Percentiles rank a stretch among this genome's conserved stretches.
Conservation (phyloP, 2,797 vertebrate species). For the Craterocephalus amniculus region DNA sequence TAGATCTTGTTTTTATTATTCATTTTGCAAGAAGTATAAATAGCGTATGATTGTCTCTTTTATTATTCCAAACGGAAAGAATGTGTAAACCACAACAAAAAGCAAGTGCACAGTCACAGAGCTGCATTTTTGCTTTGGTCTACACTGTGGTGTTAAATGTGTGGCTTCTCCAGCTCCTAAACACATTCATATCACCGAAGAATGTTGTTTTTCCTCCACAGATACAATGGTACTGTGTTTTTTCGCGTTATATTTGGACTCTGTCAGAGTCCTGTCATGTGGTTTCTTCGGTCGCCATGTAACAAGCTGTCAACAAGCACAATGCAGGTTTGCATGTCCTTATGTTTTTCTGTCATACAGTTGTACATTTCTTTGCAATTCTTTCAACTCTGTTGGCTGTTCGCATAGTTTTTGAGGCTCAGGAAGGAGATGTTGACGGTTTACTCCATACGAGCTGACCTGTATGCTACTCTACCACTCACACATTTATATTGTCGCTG, state of each 20-base stretch:
- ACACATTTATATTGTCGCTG: neutral
- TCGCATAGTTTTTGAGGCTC: neutral
- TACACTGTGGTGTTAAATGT: conserved; percentile 72
- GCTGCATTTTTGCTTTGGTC: conserved; percentile 66
- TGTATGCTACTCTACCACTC: neutral
- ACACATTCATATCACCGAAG: conserved; percentile 74
- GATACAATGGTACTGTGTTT: conserved; percentile 69
- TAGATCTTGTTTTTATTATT: conserved; percentile 69
- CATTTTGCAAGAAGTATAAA: conserved; percentile 62
- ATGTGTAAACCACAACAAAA: conserved; percentile 71
- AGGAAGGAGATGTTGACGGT: neutral
- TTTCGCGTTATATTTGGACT: conserved; percentile 65
- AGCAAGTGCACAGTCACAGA: conserved; percentile 43
- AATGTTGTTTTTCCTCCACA: conserved; percentile 73
- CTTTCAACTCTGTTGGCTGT: conserved; percentile 12
- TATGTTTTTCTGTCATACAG: conserved; percentile 12
- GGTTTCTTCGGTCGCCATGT: conserved; percentile 55
- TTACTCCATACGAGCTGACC: neutral
- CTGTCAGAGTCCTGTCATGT: conserved; percentile 54
- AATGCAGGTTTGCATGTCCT: conserved; percentile 36
- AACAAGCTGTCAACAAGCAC: conserved; percentile 54
- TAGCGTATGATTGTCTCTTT: conserved; percentile 54
- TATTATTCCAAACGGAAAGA: conserved; percentile 50
- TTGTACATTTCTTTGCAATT: conserved; percentile 18
- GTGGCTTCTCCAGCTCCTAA: conserved; percentile 73